These are phyloP conservation scores for Tenthredo distinguenda DNA, from an alignment of 2,888 invertebrate species.

Conservation along the genomic window DNA sequence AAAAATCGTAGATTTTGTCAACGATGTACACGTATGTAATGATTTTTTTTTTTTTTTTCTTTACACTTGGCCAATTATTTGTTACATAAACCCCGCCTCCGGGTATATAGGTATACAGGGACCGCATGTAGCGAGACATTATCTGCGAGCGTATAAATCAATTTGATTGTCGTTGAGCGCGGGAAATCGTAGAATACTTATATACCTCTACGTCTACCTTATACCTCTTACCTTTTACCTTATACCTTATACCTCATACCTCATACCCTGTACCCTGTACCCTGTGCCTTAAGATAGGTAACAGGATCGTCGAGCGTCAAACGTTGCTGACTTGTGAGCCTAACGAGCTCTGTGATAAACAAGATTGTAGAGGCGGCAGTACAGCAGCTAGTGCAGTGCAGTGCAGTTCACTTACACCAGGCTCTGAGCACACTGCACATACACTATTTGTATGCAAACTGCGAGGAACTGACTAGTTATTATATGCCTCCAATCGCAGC, in stretches of 20 bases:
- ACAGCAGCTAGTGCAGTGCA: background rate
- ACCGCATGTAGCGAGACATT: background rate
- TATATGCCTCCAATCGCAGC: background rate
- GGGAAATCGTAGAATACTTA: background rate
- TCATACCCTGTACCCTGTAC: background rate
- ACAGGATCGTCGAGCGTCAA: background rate
- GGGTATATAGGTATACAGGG: background rate
- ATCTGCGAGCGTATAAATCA: constrained; percentile 17
- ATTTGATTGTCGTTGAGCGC: constrained; percentile 19
- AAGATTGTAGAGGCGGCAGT: background rate
- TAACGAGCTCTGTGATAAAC: constrained; percentile 30
- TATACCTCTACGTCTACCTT: background rate
- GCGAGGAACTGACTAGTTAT: background rate
- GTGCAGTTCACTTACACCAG: background rate
- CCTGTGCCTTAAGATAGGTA: background rate
- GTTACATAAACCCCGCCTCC: background rate
- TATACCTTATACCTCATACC: too few relatives aligned
- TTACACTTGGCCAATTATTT: constrained; percentile 4
- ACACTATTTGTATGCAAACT: constrained; percentile 4
- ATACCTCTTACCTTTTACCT: too few relatives aligned
- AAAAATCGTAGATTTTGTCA: background rate
- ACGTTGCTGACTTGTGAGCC: background rate
- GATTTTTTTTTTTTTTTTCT: background rate
- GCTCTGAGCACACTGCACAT: background rate
- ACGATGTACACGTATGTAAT: background rate